phyloP scores from a whole-genome alignment of 2,113 vertebrate species.

The Opisthocomus hoazin region DNA sequence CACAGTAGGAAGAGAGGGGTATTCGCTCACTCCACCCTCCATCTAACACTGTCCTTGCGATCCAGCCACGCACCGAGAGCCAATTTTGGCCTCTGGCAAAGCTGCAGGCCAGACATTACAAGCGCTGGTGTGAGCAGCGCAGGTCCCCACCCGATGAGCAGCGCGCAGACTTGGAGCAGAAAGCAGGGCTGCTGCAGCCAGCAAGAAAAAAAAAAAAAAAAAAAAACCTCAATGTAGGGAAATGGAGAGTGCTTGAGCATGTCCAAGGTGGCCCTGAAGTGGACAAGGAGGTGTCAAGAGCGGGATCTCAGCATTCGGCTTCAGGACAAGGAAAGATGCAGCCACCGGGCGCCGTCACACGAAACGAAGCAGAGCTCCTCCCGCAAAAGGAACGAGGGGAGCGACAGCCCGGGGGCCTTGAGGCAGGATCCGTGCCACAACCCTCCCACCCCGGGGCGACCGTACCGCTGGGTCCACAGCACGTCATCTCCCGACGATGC shows the following conservation, averaged over 20 bases:
- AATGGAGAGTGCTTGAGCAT: background rate
- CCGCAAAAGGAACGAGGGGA: background rate
- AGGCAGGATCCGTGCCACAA: background rate
- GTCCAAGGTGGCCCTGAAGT: background rate
- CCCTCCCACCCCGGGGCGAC: accelerated
- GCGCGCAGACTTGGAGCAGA: conserved; percentile 42
- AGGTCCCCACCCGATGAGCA: conserved; percentile 70
- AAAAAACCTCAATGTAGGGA: background rate
- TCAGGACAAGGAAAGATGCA: background rate
- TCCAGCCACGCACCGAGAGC: conserved; percentile 56
- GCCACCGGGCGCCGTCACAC: accelerated
- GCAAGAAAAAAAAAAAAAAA: background rate
- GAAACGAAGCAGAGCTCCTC: background rate
- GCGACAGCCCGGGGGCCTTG: background rate
- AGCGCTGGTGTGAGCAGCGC: conserved; percentile 66
- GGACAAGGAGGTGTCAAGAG: background rate
- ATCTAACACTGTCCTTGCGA: conserved; percentile 50
- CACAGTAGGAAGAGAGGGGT: conserved; percentile 73
- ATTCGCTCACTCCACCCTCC: conserved; percentile 72
- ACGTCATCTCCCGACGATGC: accelerated
- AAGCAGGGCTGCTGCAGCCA: conserved; percentile 20
- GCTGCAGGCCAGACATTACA: conserved; percentile 74
- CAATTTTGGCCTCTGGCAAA: conserved; percentile 72
- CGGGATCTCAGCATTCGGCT: background rate
- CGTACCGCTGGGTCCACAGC: accelerated